These are phyloP conservation scores for Potamarius usumacintae DNA, from an alignment of 2,113 vertebrate species.

Conservation along the genomic window DNA sequence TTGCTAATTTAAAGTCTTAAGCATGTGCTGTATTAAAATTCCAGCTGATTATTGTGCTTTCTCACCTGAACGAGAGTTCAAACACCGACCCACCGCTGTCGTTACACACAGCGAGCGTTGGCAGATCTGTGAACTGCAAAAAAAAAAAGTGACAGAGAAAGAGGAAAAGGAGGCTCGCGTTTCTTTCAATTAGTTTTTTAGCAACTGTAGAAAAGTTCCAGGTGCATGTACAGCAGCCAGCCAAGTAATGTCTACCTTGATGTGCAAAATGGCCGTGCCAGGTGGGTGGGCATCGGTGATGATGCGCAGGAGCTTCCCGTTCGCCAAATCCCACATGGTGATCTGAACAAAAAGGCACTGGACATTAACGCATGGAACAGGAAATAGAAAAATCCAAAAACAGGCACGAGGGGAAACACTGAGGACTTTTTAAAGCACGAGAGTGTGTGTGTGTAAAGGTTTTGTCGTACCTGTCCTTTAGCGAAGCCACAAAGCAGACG, in stretches of 20 bases:
- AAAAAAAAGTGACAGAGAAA: background rate
- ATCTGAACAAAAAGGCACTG: conserved; percentile 72
- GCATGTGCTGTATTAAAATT: background rate
- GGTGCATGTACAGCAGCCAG: background rate
- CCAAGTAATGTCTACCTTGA: conserved; percentile 80
- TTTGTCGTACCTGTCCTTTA: conserved; percentile 86
- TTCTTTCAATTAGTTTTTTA: background rate
- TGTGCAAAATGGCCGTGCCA: conserved; percentile 91
- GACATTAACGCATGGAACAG: background rate
- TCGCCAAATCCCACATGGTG: conserved; percentile 98
- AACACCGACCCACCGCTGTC: conserved; percentile 98
- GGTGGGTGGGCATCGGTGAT: conserved; percentile 97
- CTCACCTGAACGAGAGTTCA: conserved; percentile 94
- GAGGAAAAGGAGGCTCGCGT: background rate
- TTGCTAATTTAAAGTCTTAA: background rate
- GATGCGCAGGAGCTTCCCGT: conserved; percentile 92
- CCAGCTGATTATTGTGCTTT: background rate
- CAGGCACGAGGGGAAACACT: background rate
- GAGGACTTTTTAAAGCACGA: background rate
- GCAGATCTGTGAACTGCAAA: conserved; percentile 94
- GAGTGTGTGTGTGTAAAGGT: background rate
- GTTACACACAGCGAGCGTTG: conserved; percentile 93
- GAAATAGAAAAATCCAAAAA: background rate
- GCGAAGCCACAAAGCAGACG: conserved; percentile 96
- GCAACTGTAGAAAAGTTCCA: background rate